Base-by-base conservation (phyloP, 1,140 invertebrate species). In the Drosophila sulfurigaster region DNA sequence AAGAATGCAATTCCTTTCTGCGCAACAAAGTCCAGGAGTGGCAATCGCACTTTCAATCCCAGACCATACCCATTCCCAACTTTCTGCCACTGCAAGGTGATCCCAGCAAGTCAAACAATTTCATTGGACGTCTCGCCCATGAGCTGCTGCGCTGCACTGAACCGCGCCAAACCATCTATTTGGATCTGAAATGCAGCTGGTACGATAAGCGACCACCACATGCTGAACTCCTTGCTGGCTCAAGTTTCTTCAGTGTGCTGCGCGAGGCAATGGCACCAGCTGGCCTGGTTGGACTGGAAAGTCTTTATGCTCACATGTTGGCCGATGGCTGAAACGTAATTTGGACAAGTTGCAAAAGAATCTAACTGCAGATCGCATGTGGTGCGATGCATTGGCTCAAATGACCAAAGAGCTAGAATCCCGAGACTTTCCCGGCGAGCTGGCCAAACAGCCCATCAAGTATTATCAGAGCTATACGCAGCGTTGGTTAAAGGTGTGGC, bases 81-180 rank as follows among this genome's bases (percentile, higher is more conserved):
- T 95, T 95, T 83, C 89, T 94, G 20, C 93, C 95, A 20, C 92
- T 94, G 11, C 93, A 94, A 1, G 96, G 97, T 90, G 91, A 92
- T 72, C 91, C 92, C 10, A 93, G 93, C 13, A 93, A 93, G 65
- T 96, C 96, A 3, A 95, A 96, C 8, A 98, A 97, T 66, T 99
- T 99, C 92, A 97, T 99, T 92, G 98, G 98, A 0, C 94, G 98
- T 81, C 93, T 99, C 20, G 96, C 97, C 1, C 93, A 95, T 70
- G 98, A 99, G 93, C 94, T 99, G 62, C 94, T 98, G 13, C 94
- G 95, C 48, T 95, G 98, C 41, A 97, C 97, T 11, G 98, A 99
- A 94, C 96, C 98, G 78, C 98, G 96, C 81, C 93, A 93, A 5
- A 97, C 97, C 10, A 94, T 97, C 28, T 99, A 98, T 89, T 94